phyloP scores from a whole-genome alignment of 2,797 vertebrate genomes.

The Pseudochirops cupreus region DNA sequence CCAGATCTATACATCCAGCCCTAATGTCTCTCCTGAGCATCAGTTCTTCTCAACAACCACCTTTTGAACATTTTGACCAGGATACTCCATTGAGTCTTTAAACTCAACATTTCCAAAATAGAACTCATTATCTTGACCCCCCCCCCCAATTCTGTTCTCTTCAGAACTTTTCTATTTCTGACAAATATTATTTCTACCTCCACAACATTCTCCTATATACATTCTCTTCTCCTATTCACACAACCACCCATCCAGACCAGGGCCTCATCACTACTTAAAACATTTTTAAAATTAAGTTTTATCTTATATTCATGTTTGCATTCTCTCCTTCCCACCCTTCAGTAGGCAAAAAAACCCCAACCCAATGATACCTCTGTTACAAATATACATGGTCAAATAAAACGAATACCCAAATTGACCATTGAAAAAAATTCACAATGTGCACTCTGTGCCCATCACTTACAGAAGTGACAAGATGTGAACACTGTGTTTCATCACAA shows the following conservation, averaged over 20 bases:
- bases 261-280: background rate
- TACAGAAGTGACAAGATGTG: background rate
- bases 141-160: background rate
- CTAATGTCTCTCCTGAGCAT: background rate
- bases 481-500: background rate
- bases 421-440: background rate
- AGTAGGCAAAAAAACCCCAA: background rate
- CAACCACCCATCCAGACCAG: background rate
- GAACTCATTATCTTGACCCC: background rate
- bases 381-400: background rate
- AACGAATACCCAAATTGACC: background rate
- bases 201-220: background rate
- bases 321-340: background rate
- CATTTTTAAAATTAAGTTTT: background rate
- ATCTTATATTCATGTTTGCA: background rate
- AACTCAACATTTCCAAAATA: background rate
- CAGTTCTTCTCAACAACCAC: background rate
- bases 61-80: background rate
- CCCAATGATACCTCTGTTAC: background rate
- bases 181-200: background rate
- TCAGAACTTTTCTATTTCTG: background rate
- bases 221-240: background rate
- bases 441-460: background rate
- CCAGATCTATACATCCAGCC: background rate
- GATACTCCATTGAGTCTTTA: background rate